Evolutionary conservation across 2,113 vertebrate species (phyloP), one percentile per base, ranked within the genome.

Genomic region (Centrocercus urophasianus): DNA sequence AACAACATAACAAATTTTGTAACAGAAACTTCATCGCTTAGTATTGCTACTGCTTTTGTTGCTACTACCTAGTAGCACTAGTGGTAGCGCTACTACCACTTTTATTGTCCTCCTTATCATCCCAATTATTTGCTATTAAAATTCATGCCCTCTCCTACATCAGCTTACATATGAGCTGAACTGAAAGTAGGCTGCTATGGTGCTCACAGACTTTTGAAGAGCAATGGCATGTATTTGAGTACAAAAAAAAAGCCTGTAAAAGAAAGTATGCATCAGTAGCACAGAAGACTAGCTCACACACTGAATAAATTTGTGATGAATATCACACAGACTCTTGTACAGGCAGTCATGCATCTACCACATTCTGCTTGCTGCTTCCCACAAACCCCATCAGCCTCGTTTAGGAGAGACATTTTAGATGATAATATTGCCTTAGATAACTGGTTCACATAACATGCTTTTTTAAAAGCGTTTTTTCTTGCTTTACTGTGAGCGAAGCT

Each of bases 301-400:
- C 2, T 28, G 40, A 86, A 89, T 91, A 72, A 83, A 91, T 80
- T 83, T 83, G 72, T 66, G 56, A 86, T 52, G n/a, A 90, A 45
- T 71, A 80, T 66, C 85, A 45, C 13, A 21, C 63, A 70, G 1
- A 59, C 63, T n/a, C 75, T 81, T 83, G 83, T 74, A 59, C 32
- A 43, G 45, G 60, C 79, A 91, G 45, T 52, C 85, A 86, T 50
- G 45, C 79, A 74, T 86, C 72, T 69, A 71, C 54, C 59, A 34
- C 3, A 3, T 28, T 36, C 85, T 74, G 24, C 79, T 85, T 13
- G 0, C 71, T 61, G 18, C 60, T 77, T 83, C 75, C 60, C 54
- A 65, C 59, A 79, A 48, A 12, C 54, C 66, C 54, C 16, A 1
- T 85, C 75, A 71, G 28, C 45, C 54, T 88, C 5, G 11, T 59